These are phyloP conservation scores for Pachypsylla venusta DNA, from an alignment of 1,140 invertebrate species.

Conservation along the genomic window DNA sequence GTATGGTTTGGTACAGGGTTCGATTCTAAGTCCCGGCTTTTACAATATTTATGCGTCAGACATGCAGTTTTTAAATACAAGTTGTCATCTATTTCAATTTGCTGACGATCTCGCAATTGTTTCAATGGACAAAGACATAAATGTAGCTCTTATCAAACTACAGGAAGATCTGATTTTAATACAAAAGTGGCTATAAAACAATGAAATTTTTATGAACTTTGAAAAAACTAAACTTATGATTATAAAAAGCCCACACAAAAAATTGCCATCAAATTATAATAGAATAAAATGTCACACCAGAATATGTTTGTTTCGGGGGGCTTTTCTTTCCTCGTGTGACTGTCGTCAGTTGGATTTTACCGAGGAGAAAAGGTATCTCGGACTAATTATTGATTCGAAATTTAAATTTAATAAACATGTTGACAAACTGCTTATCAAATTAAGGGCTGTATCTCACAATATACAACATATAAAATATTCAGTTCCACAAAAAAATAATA, in stretches of 20 bases:
- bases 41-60: conserved; percentile 1
- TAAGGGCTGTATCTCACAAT: not conserved
- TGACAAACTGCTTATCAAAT: not conserved
- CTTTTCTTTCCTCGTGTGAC: not conserved
- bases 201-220: conserved; percentile 8
- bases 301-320: not conserved
- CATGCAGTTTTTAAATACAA: not conserved
- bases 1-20: not conserved
- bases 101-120: not conserved
- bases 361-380: not conserved
- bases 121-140: not conserved
- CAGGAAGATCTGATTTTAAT: not conserved
- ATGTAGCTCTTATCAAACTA: not conserved
- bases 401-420: conserved; percentile 1
- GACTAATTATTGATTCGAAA: not conserved
- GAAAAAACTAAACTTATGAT: not conserved
- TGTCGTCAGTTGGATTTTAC: not conserved
- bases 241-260: conserved; percentile 9
- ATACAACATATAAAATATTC: not conserved
- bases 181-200: not conserved
- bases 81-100: not conserved
- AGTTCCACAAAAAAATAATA: not conserved
- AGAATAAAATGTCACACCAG: not conserved
- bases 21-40: not conserved
- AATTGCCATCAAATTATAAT: not conserved